A percentile compares a stretch with the other conserved stretches of the same genome.
These are phyloP conservation scores for Hypomesus transpacificus DNA, from an alignment of 2,113 vertebrate species.

Conservation along the genomic window DNA sequence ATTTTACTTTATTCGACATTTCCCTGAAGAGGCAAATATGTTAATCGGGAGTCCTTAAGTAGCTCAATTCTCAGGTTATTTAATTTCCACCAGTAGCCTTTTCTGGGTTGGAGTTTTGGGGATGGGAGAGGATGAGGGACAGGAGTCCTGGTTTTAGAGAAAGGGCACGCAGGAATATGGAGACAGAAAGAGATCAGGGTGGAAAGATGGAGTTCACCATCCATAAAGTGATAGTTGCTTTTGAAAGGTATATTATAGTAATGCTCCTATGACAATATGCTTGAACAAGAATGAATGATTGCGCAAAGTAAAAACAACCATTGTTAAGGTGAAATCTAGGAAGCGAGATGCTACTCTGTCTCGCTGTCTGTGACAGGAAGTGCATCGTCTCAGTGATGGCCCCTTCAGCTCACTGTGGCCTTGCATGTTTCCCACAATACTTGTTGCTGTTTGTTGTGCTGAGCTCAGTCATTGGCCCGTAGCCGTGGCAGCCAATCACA, in stretches of 20 bases:
- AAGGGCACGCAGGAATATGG: not conserved
- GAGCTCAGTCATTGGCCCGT: constrained; percentile 72
- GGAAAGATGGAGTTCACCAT: not conserved
- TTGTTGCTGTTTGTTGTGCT: constrained; percentile 56
- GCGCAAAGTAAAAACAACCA: no score
- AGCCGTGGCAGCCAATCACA: constrained; percentile 54
- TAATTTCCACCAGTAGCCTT: constrained; percentile 70
- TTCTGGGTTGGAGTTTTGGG: constrained; percentile 52
- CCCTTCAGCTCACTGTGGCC: constrained; percentile 61
- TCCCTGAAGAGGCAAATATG: constrained; percentile 70
- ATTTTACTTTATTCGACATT: constrained; percentile 67
- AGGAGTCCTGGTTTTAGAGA: not conserved
- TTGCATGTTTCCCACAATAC: constrained; percentile 70
- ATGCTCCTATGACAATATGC: no score
- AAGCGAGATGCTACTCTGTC: not conserved
- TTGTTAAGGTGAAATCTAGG: no score
- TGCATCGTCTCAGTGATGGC: constrained; percentile 72
- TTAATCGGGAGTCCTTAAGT: constrained; percentile 73
- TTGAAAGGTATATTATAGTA: no score
- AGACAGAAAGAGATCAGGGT: not conserved
- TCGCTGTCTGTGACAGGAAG: constrained; percentile 46
- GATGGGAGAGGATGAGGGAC: constrained; percentile 2
- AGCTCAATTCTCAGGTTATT: constrained; percentile 71
- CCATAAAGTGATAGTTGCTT: no score
- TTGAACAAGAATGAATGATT: no score